Base-by-base conservation (phyloP, 2,888 invertebrate genomes). In the Uloborus plumipes region DNA sequence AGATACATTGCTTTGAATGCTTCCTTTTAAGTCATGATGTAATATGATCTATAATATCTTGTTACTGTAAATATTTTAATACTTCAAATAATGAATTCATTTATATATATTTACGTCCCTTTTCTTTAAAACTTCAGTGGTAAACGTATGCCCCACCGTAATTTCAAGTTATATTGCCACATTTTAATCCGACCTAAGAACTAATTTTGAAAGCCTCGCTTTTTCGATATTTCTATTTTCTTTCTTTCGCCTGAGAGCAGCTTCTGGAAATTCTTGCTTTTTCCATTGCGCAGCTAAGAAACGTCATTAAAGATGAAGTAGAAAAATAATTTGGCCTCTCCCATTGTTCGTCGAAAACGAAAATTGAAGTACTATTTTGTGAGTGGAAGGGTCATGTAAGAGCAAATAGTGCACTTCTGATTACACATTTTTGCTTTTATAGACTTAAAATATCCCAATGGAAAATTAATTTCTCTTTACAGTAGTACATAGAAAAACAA, bases 181-280 rank as follows among this genome's bases (percentile, higher is more conserved):
- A 59, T 75, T 75, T 75, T 75, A 65, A 67, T 67, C 75, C 75
- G n/a, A 15, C 61, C 75, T 67, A 59, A 67, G 50, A 75, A 67
- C 75, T 75, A 75, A 75, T 75, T 75, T 61, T 50, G 64, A 65
- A 65, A 62, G 26, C 39, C 47, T 39, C 55, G 64, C 49, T 18
- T 26, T 53, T 47, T 55, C 47, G 39, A 39, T 39, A 39, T 39
- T 39, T 39, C 39, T 39, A 9, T 39, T 39, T 39, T 72, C 22
- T 61, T 50, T 51, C 61, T 62, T 14, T 50, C 66, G 20, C 75
- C 50, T 65, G 66, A 50, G 66, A 75, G 39, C 3, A 39, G 39
- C 75, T 74, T 74, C 58, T 64, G 65, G 74, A 65, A 58, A 64
- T 16, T 55, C 49, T 18, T 15, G 14, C 58, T 39, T 18, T n/a